Evolutionary conservation across 2,113 vertebrate species (phyloP).

Genomic region (Ibidorhyncha struthersii): DNA sequence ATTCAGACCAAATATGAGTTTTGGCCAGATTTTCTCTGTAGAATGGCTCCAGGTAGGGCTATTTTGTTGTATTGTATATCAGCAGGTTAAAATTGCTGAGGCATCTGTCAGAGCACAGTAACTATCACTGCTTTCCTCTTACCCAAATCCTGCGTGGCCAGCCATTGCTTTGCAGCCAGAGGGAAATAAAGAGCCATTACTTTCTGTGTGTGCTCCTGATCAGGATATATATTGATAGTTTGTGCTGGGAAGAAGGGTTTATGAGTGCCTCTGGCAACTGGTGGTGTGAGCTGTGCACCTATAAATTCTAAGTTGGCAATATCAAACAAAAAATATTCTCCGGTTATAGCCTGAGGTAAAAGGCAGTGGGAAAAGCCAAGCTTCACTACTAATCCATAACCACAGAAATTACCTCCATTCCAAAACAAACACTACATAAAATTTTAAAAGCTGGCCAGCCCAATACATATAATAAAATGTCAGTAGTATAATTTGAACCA

Average conservation of each 20-base stretch:
- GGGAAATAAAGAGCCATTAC: slow-evolving; percentile 55
- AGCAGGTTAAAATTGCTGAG: slow-evolving; percentile 22
- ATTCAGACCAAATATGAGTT: background rate
- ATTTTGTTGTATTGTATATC: background rate
- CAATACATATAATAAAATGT: slow-evolving; percentile 30
- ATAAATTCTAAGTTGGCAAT: slow-evolving; percentile 64
- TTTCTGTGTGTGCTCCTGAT: background rate
- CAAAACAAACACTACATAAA: slow-evolving; percentile 55
- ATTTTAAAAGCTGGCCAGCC: slow-evolving; percentile 31
- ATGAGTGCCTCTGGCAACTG: slow-evolving; percentile 60
- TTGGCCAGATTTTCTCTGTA: background rate
- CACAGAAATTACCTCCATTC: slow-evolving; percentile 53
- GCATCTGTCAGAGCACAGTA: background rate
- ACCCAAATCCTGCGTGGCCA: background rate
- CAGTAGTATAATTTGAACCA: slow-evolving; percentile 17
- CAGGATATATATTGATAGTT: slow-evolving; percentile 63
- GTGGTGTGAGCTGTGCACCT: slow-evolving; percentile 24
- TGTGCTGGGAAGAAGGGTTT: slow-evolving; percentile 55
- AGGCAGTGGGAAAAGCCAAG: slow-evolving; percentile 38
- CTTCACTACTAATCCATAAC: slow-evolving; percentile 41
- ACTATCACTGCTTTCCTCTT: background rate
- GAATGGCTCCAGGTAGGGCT: background rate
- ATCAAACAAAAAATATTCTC: slow-evolving; percentile 55
- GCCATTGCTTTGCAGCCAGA: slow-evolving; percentile 24
- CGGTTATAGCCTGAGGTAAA: slow-evolving; percentile 42